A percentile compares a stretch with the other conserved stretches of the same genome.
Evolutionary conservation across 1,140 invertebrate genomes (phyloP).

Genomic region (Onthophagus taurus): DNA sequence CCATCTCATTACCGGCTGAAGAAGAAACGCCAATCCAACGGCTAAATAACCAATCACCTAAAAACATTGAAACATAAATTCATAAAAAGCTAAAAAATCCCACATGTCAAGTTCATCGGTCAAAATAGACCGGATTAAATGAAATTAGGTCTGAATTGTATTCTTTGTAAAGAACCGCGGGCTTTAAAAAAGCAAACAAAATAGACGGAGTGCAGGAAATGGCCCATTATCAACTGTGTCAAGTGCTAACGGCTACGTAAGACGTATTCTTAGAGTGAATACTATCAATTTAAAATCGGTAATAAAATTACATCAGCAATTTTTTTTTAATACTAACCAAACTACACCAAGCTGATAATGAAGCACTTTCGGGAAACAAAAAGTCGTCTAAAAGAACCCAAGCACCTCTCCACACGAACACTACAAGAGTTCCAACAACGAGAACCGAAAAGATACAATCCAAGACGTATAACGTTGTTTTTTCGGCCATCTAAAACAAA

Average conservation of each 20-base stretch:
- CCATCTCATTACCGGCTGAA: slow-evolving; percentile 62
- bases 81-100: background rate
- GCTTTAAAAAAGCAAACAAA: too few relatives aligned
- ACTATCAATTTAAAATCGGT: too few relatives aligned
- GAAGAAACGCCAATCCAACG: slow-evolving; percentile 57
- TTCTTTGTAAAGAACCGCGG: too few relatives aligned
- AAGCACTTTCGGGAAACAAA: slow-evolving; percentile 56
- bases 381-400: slow-evolving; percentile 73
- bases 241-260: too few relatives aligned
- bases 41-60: slow-evolving; percentile 68
- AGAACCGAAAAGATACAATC: slow-evolving; percentile 79
- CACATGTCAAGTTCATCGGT: too few relatives aligned
- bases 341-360: slow-evolving; percentile 59
- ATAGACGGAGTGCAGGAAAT: too few relatives aligned
- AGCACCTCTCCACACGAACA: slow-evolving; percentile 77
- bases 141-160: too few relatives aligned
- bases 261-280: too few relatives aligned
- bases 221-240: too few relatives aligned
- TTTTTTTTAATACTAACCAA: too few relatives aligned
- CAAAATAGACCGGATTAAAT: too few relatives aligned
- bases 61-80: slow-evolving; percentile 23
- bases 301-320: too few relatives aligned
- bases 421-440: slow-evolving; percentile 72
- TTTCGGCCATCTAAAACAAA: slow-evolving; percentile 56
- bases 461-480: slow-evolving; percentile 59